A percentile compares a stretch with the other conserved stretches of the same genome.
These are phyloP conservation scores for Galagoides demidoff DNA, from an alignment of 2,797 vertebrate genomes.

Conservation along the genomic window DNA sequence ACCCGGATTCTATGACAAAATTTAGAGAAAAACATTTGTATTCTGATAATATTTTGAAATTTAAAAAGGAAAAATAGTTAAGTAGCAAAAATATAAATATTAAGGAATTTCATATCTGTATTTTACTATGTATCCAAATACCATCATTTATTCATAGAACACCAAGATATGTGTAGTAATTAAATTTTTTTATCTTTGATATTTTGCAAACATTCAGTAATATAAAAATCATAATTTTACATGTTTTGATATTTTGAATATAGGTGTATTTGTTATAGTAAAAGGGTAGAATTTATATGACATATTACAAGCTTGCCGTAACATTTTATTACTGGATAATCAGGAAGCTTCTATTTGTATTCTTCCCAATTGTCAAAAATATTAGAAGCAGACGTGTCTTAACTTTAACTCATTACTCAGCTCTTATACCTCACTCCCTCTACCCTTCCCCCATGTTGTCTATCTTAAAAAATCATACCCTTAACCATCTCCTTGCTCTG, in stretches of 20 bases:
- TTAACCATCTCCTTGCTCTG: not conserved
- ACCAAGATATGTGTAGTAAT: not conserved
- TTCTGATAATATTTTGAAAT: too few species aligned
- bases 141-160: not conserved
- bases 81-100: not conserved
- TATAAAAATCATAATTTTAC: not conserved
- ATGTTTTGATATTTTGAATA: not conserved
- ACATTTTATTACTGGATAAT: not conserved
- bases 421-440: not conserved
- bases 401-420: not conserved
- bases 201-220: not conserved
- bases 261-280: not conserved
- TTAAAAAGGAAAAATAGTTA: not conserved
- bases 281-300: not conserved
- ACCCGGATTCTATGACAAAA: too few species aligned
- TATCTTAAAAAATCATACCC: not conserved
- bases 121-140: not conserved
- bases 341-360: not conserved
- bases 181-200: not conserved
- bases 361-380: not conserved
- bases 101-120: not conserved
- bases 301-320: not conserved
- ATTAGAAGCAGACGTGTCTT: not conserved
- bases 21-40: too few species aligned
- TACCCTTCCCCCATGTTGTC: not conserved